These are phyloP conservation scores for Neoitamus cyanurus DNA, from an alignment of 2,888 invertebrate genomes.

Conservation along the genomic window DNA sequence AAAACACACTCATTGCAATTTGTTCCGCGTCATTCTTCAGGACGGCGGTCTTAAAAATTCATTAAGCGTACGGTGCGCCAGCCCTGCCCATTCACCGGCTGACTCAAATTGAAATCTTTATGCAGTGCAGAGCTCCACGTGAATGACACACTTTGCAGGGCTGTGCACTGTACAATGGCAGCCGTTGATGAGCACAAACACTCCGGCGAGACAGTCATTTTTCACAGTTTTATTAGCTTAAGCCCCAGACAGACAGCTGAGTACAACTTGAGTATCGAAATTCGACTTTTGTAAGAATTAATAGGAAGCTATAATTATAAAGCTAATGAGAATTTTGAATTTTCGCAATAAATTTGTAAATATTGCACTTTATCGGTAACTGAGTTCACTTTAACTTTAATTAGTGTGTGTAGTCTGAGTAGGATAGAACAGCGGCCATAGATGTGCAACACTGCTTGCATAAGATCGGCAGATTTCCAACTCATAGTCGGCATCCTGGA, in stretches of 20 bases:
- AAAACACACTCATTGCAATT: constrained; percentile 5
- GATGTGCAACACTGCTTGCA: neutral
- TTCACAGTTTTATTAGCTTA: neutral
- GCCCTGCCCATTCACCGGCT: neutral
- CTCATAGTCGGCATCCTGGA: neutral
- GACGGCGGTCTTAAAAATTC: neutral
- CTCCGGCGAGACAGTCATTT: neutral
- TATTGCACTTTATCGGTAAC: neutral
- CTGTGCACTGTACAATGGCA: neutral
- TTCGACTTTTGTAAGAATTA: no score
- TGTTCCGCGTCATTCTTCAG: neutral
- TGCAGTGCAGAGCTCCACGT: neutral
- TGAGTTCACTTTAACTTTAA: neutral
- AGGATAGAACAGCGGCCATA: neutral
- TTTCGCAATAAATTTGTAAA: neutral
- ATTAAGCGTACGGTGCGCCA: neutral
- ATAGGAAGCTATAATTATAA: no score
- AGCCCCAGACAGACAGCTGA: neutral
- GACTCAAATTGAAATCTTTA: neutral
- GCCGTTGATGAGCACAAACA: neutral
- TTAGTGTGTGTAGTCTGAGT: neutral
- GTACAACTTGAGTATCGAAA: no score
- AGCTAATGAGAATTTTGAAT: neutral
- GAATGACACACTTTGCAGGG: neutral
- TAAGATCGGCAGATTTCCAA: neutral